phyloP scores from a whole-genome alignment of 2,888 invertebrate genomes.

The Hydrotaea diabolus region DNA sequence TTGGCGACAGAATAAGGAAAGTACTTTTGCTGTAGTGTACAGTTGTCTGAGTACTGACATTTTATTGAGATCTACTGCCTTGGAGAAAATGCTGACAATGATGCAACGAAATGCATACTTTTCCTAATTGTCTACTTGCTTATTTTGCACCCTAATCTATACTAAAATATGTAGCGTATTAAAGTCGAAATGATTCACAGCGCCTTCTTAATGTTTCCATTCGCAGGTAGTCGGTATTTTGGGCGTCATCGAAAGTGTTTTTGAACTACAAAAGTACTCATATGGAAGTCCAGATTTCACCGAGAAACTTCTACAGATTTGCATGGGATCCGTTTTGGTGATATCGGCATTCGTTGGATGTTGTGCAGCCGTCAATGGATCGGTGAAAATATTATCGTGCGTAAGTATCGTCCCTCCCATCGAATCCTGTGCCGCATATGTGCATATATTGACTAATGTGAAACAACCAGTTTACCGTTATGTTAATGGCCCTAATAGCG shows the following conservation, averaged over 20 bases:
- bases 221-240: conserved; percentile 73
- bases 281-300: conserved; percentile 72
- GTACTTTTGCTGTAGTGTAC: too few species aligned
- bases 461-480: conserved; percentile 69
- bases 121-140: too few species aligned
- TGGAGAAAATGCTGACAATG: too few species aligned
- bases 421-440: background rate
- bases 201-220: too few species aligned
- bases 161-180: too few species aligned
- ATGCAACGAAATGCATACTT: too few species aligned
- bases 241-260: conserved; percentile 72
- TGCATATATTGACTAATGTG: conserved; percentile 19
- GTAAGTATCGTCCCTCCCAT: conserved; percentile 67
- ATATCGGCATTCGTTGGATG: conserved; percentile 75
- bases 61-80: too few species aligned
- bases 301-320: conserved; percentile 73
- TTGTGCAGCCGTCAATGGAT: conserved; percentile 74
- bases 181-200: too few species aligned
- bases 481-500: conserved; percentile 71
- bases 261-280: conserved; percentile 71
- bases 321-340: conserved; percentile 70
- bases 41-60: too few species aligned
- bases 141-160: too few species aligned
- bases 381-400: conserved; percentile 73
- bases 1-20: too few species aligned